Conservation (phyloP, 2,797 vertebrate genomes). For the Parauchenoglanis ngamensis region DNA sequence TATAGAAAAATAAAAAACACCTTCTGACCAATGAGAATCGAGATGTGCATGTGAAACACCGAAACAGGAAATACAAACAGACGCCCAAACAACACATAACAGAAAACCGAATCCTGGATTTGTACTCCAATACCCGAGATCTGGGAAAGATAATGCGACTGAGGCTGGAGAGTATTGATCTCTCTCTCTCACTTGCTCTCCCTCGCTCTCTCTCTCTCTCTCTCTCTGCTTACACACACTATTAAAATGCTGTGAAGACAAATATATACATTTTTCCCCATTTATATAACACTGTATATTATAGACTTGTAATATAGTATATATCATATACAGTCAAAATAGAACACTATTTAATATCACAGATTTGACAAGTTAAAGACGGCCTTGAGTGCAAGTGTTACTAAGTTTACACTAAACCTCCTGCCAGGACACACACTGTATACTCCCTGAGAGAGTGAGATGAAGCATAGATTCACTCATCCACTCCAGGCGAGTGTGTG, state of each 20-base stretch:
- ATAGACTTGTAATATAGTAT: background rate
- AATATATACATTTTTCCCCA: background rate
- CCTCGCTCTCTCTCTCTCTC: background rate
- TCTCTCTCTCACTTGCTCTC: background rate
- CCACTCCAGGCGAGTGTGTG: constrained; percentile 54
- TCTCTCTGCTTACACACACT: background rate
- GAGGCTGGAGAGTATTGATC: background rate
- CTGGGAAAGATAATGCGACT: background rate
- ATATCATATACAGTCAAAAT: background rate
- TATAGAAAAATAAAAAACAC: background rate
- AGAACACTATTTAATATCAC: background rate
- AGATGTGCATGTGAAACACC: background rate
- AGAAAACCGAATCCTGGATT: background rate
- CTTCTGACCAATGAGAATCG: background rate
- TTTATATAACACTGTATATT: background rate
- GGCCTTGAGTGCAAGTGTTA: background rate
- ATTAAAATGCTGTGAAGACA: background rate
- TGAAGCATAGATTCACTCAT: constrained; percentile 47
- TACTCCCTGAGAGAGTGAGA: constrained; percentile 49
- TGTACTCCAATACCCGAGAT: background rate
- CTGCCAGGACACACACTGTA: constrained; percentile 26
- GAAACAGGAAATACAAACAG: background rate
- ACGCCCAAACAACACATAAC: background rate
- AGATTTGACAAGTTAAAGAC: background rate
- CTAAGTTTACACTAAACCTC: constrained; percentile 33